phyloP scores from a whole-genome alignment of 2,888 invertebrate genomes.

The Bembecia ichneumoniformis region DNA sequence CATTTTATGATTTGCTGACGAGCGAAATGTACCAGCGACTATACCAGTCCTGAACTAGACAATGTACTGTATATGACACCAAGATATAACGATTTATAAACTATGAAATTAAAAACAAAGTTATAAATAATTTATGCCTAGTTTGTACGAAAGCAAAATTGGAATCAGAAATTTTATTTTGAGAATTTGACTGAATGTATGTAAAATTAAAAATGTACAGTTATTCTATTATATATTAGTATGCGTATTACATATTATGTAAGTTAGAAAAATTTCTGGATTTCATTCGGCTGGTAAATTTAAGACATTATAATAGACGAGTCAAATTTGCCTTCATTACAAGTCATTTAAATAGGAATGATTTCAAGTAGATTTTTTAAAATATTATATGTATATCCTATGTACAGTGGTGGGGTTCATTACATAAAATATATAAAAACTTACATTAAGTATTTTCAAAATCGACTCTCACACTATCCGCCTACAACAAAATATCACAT shows the following conservation, averaged over 20 bases:
- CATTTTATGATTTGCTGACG: no score
- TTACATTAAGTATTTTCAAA: not conserved
- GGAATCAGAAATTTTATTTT: not conserved
- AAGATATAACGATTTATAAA: conserved; percentile 1
- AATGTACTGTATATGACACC: conserved; percentile 4
- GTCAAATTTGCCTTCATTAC: no score
- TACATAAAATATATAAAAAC: not conserved
- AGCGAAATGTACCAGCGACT: no score
- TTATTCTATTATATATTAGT: no score
- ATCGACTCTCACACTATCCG: not conserved
- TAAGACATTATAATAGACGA: no score
- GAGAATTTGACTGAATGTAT: no score
- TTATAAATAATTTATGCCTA: not conserved
- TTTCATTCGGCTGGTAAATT: no score
- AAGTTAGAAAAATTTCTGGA: no score
- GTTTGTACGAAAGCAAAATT: not conserved
- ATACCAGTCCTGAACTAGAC: conserved; percentile 2
- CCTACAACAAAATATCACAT: conserved; percentile 3
- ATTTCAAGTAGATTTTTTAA: not conserved
- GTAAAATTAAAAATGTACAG: no score
- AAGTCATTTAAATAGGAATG: not conserved
- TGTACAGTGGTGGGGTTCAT: not conserved
- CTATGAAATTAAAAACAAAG: not conserved
- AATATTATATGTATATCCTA: not conserved
- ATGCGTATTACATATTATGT: no score